Percentiles rank a stretch among this genome's conserved stretches.
phyloP scores from a whole-genome alignment of 2,797 vertebrate species.

The Phalloptychus januarius region DNA sequence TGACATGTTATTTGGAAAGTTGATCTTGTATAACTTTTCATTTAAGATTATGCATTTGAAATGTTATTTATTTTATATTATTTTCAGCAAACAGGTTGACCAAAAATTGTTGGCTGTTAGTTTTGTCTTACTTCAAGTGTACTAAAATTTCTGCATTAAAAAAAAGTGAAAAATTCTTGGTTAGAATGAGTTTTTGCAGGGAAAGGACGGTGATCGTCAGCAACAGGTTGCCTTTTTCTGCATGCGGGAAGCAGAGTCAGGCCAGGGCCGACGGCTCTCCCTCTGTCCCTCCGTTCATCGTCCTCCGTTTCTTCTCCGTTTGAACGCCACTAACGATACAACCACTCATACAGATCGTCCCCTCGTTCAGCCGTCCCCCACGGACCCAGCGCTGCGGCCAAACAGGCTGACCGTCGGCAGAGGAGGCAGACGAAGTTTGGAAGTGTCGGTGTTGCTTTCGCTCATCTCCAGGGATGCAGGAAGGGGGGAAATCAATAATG shows the following conservation, averaged over 20 bases:
- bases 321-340: constrained; percentile 42
- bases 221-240: constrained; percentile 13
- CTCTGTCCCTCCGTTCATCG: constrained; percentile 46
- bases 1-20: background rate
- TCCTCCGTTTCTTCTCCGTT: constrained; percentile 42
- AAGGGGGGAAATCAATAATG: constrained; percentile 67
- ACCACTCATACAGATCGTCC: constrained; percentile 32
- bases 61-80: too few species aligned
- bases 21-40: too few species aligned
- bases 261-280: constrained; percentile 43
- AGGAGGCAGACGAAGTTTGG: constrained; percentile 60
- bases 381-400: background rate
- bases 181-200: background rate
- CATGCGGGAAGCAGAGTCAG: constrained; percentile 11
- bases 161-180: too few species aligned
- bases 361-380: constrained; percentile 12
- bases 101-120: background rate
- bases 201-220: background rate
- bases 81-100: background rate
- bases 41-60: too few species aligned
- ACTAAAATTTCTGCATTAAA: too few species aligned
- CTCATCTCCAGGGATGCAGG: constrained; percentile 52
- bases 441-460: constrained; percentile 64
- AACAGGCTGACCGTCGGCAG: constrained; percentile 21
- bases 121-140: too few species aligned